Evolutionary conservation across 64 coral and sea anemone species (phyloP).

Genomic region (Dendronephthya gigantea): DNA sequence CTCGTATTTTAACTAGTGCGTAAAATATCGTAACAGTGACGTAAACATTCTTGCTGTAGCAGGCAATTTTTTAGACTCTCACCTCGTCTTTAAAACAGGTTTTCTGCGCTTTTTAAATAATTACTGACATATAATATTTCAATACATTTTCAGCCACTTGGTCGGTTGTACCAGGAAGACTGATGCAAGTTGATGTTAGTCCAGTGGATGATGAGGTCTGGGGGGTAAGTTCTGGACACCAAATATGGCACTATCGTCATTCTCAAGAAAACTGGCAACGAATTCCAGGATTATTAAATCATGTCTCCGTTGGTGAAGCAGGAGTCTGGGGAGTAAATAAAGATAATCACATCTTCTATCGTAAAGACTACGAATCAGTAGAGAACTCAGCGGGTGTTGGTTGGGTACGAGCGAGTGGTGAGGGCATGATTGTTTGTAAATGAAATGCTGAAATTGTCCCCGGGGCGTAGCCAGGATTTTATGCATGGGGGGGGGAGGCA

Average conservation of each 20-base stretch:
- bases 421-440: too few species aligned
- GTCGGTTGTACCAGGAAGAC: background rate
- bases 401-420: background rate
- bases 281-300: background rate
- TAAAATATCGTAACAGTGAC: too few species aligned
- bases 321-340: conserved; percentile 7
- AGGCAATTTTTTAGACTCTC: too few species aligned
- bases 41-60: too few species aligned
- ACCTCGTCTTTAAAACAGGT: too few species aligned
- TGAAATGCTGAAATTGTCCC: too few species aligned
- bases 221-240: background rate
- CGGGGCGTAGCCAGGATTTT: too few species aligned
- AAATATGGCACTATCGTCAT: background rate
- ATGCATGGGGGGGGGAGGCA: too few species aligned
- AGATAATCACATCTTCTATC: background rate
- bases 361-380: background rate
- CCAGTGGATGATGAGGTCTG: background rate
- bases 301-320: conserved; percentile 1
- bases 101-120: too few species aligned
- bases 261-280: background rate
- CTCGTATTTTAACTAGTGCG: too few species aligned
- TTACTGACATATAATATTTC: too few species aligned
- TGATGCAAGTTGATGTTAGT: background rate
- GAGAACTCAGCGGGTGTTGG: background rate
- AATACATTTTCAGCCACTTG: too few species aligned